Evolutionary conservation across 2,113 vertebrate species (phyloP).

Genomic region (Raja brachyura): DNA sequence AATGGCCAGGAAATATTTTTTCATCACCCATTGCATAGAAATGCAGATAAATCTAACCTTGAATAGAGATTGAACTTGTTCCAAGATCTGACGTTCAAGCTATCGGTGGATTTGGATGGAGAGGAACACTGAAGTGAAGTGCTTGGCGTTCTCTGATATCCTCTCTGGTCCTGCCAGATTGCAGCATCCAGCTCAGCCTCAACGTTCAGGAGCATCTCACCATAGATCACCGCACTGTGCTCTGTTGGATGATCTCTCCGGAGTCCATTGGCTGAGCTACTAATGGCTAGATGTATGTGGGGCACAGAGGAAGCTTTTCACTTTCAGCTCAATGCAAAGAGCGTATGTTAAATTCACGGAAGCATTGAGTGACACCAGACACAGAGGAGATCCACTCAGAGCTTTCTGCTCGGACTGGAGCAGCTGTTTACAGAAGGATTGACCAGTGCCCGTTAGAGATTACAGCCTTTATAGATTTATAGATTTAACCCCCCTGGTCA

Average conservation of each 20-base stretch:
- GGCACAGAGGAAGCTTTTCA: neutral
- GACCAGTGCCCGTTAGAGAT: neutral
- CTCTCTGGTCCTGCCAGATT: neutral
- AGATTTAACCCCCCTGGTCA: neutral
- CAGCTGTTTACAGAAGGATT: neutral
- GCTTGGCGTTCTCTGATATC: neutral
- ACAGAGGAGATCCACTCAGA: neutral
- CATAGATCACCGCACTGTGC: neutral
- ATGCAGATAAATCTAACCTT: neutral
- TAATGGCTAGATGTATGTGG: neutral
- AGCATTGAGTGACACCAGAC: neutral
- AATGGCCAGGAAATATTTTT: neutral
- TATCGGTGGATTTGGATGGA: neutral
- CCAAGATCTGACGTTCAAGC: neutral
- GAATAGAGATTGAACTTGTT: neutral
- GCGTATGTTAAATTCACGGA: neutral
- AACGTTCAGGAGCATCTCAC: neutral
- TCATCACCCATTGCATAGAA: neutral
- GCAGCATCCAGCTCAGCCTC: neutral
- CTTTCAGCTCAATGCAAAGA: neutral
- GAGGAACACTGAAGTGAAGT: neutral
- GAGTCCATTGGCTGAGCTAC: neutral
- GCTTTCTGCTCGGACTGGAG: neutral
- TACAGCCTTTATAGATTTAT: neutral
- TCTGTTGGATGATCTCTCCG: neutral